Conservation (phyloP, 2,797 vertebrate genomes). For the Macrochelys suwanniensis region DNA sequence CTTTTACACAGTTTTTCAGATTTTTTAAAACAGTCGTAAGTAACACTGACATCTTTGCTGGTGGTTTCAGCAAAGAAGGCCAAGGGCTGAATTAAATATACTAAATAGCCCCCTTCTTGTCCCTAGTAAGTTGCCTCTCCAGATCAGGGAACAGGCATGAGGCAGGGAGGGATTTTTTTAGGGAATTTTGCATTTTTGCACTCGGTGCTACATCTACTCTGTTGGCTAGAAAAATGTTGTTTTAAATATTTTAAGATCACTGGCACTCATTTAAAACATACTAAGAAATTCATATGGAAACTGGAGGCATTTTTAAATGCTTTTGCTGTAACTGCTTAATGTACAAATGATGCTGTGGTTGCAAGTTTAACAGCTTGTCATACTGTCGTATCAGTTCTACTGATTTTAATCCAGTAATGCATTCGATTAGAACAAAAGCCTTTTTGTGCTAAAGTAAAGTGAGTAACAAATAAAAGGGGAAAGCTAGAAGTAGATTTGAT, state of each 20-base stretch:
- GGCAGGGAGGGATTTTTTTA: fast-evolving
- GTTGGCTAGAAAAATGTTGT: neutral
- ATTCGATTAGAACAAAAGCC: slow-evolving; percentile 38
- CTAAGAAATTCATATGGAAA: neutral
- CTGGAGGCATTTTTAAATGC: slow-evolving; percentile 1
- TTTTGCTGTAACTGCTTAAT: neutral
- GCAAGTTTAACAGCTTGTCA: neutral
- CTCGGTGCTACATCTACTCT: neutral
- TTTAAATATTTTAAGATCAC: neutral
- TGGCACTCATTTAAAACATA: neutral
- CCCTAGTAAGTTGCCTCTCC: neutral
- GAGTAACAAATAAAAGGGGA: slow-evolving; percentile 21
- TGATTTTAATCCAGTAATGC: slow-evolving; percentile 17
- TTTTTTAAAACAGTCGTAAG: neutral
- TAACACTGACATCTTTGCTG: slow-evolving; percentile 8
- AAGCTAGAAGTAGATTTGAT: slow-evolving; percentile 11
- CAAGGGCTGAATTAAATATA: neutral
- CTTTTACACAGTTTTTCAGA: neutral
- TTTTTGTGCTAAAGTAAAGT: slow-evolving; percentile 16
- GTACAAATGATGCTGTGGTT: neutral
- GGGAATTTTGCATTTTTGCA: neutral
- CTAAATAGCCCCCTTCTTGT: neutral
- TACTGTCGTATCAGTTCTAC: neutral
- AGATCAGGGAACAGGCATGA: neutral
- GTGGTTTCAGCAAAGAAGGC: slow-evolving; percentile 9